Conservation (phyloP, 2,888 invertebrate genomes). For the Lycia hirtaria region DNA sequence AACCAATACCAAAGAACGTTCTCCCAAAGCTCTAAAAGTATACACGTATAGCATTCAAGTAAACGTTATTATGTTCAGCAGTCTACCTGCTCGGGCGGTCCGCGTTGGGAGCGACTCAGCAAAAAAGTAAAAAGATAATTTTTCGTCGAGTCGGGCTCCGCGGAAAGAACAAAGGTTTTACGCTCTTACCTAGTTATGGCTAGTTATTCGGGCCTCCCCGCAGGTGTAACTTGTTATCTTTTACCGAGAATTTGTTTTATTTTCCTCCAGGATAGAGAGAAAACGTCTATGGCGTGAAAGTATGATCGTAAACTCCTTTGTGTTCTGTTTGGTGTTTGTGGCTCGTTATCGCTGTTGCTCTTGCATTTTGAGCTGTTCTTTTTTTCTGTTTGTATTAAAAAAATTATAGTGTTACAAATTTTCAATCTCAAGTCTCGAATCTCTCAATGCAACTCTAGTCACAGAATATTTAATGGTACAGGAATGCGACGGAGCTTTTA, state of each 20-base stretch:
- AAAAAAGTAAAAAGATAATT: conserved; percentile 82
- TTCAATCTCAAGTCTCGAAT: too few relatives aligned
- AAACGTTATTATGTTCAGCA: conserved; percentile 70
- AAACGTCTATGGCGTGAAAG: conserved; percentile 62
- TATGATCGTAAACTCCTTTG: conserved; percentile 52
- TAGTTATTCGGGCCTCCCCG: conserved; percentile 72
- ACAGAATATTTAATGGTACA: too few relatives aligned
- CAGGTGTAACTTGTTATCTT: conserved; percentile 81
- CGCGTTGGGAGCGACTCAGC: conserved; percentile 69
- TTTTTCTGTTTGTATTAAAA: conserved; percentile 21
- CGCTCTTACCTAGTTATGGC: conserved; percentile 76
- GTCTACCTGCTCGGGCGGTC: conserved; percentile 75
- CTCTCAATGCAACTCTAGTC: neutral
- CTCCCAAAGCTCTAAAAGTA: conserved; percentile 45
- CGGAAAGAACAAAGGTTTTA: conserved; percentile 79
- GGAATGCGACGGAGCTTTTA: too few relatives aligned
- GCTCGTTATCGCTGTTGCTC: conserved; percentile 43
- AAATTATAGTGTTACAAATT: neutral
- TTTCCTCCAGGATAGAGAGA: conserved; percentile 56
- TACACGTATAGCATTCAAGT: conserved; percentile 50
- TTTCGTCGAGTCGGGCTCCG: conserved; percentile 71
- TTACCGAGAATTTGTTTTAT: conserved; percentile 69
- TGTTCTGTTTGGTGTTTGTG: conserved; percentile 45
- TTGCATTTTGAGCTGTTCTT: conserved; percentile 32
- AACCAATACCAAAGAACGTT: conserved; percentile 41